Conservation (phyloP, 2,888 invertebrate species). For the Perithous albicinctus region DNA sequence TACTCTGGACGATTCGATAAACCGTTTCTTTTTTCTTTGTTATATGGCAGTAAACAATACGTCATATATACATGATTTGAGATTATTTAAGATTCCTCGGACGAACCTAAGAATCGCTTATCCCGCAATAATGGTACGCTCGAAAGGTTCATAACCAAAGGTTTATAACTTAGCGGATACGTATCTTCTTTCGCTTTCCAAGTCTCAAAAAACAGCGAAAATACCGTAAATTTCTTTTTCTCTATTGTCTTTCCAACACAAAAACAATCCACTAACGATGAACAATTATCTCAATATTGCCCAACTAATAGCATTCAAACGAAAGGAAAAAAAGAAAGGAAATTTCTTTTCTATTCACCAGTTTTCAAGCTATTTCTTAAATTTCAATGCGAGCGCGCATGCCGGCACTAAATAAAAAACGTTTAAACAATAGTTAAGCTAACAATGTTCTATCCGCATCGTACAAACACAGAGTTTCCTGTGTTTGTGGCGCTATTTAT, state of each 20-base stretch:
- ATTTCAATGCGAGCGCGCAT: slow-evolving; percentile 22
- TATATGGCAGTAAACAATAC: slow-evolving; percentile 80
- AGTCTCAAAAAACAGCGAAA: slow-evolving; percentile 15
- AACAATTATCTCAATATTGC: slow-evolving; percentile 51
- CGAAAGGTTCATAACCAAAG: slow-evolving; percentile 11
- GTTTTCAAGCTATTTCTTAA: slow-evolving; percentile 29
- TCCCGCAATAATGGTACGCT: slow-evolving; percentile 59
- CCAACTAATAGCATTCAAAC: slow-evolving; percentile 39
- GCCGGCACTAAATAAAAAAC: slow-evolving; percentile 31
- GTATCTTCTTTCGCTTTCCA: neutral
- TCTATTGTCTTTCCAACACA: slow-evolving; percentile 4
- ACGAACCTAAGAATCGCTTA: slow-evolving; percentile 48
- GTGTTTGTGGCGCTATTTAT: neutral
- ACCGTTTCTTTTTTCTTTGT: slow-evolving; percentile 68
- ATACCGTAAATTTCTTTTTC: slow-evolving; percentile 10
- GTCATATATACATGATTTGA: slow-evolving; percentile 75
- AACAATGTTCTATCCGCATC: slow-evolving; percentile 12
- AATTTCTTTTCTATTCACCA: slow-evolving; percentile 30
- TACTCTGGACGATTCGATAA: slow-evolving; percentile 64
- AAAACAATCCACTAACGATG: slow-evolving; percentile 50
- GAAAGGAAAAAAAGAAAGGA: slow-evolving; percentile 4
- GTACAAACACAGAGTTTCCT: slow-evolving; percentile 8
- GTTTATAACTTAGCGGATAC: no score
- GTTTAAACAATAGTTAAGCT: slow-evolving; percentile 20
- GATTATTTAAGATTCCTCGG: slow-evolving; percentile 66